Percentiles rank a stretch among this genome's conserved stretches.
phyloP scores from a whole-genome alignment of 1,140 invertebrate species.

The Sipha flava region DNA sequence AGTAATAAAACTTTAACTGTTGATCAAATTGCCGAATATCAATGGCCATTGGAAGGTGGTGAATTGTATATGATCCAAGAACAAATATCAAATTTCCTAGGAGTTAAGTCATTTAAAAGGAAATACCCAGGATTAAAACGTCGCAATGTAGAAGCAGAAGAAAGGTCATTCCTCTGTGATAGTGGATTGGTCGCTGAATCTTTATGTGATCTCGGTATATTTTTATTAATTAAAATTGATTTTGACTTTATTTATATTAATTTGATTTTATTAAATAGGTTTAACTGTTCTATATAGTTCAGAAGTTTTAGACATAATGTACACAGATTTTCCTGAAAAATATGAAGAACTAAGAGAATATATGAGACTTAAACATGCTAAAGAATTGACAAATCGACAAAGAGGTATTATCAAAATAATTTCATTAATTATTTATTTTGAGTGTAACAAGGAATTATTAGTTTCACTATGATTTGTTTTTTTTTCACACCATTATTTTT shows the following conservation, averaged over 20 bases:
- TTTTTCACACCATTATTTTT: too few relatives aligned
- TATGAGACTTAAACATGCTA: slow-evolving; percentile 68
- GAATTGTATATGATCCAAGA: slow-evolving; percentile 82
- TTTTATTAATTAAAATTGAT: not conserved
- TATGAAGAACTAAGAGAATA: slow-evolving; percentile 85
- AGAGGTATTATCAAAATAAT: slow-evolving; percentile 43
- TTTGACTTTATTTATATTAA: not conserved
- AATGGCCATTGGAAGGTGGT: slow-evolving; percentile 71
- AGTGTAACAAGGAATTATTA: too few relatives aligned
- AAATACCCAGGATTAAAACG: slow-evolving; percentile 86
- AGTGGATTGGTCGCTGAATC: slow-evolving; percentile 79
- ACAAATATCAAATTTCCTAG: slow-evolving; percentile 84
- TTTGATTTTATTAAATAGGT: slow-evolving; percentile 47
- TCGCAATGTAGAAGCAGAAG: slow-evolving; percentile 76
- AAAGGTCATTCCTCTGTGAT: slow-evolving; percentile 77
- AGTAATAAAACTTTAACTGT: slow-evolving; percentile 59
- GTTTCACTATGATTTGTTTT: too few relatives aligned
- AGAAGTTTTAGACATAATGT: slow-evolving; percentile 91
- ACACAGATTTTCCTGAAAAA: slow-evolving; percentile 86
- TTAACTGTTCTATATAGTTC: slow-evolving; percentile 82
- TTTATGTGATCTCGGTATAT: slow-evolving; percentile 77
- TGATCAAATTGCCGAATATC: slow-evolving; percentile 85
- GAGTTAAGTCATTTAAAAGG: slow-evolving; percentile 89
- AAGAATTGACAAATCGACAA: slow-evolving; percentile 62
- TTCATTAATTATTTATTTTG: too few relatives aligned